phyloP scores from a whole-genome alignment of 1,140 invertebrate genomes.

The Hydropsyche tenuis region DNA sequence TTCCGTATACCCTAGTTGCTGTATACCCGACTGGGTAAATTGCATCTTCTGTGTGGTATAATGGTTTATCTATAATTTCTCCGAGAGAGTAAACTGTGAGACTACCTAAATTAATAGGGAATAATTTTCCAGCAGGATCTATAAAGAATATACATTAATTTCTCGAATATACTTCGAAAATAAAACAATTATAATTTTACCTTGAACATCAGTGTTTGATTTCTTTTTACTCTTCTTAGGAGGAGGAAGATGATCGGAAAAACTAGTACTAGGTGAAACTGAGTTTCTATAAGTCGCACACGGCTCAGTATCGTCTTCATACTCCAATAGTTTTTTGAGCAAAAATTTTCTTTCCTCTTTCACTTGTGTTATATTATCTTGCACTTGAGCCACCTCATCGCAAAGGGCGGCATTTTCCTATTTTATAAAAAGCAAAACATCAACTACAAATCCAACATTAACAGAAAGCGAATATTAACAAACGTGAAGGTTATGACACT shows the following conservation, averaged over 20 bases:
- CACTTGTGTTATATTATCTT: slow-evolving; percentile 73
- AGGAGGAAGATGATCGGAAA: slow-evolving; percentile 48
- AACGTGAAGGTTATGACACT: slow-evolving; percentile 51
- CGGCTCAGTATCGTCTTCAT: slow-evolving; percentile 58
- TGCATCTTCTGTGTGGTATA: slow-evolving; percentile 75
- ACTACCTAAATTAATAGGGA: slow-evolving; percentile 76
- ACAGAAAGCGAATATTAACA: no score
- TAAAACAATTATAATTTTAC: slow-evolving; percentile 12
- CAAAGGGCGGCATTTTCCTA: slow-evolving; percentile 82
- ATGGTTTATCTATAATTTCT: slow-evolving; percentile 74
- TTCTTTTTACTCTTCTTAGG: slow-evolving; percentile 48
- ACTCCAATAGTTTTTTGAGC: slow-evolving; percentile 69
- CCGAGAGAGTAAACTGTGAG: slow-evolving; percentile 80
- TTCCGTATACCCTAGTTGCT: slow-evolving; percentile 79
- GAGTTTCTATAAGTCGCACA: slow-evolving; percentile 44
- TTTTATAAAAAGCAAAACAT: slow-evolving; percentile 47
- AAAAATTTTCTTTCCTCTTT: slow-evolving; percentile 77
- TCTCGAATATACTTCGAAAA: not conserved
- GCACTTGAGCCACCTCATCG: slow-evolving; percentile 77
- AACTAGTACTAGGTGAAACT: slow-evolving; percentile 47
- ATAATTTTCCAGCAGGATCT: slow-evolving; percentile 73
- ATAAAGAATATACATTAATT: slow-evolving; percentile 52
- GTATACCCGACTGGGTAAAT: slow-evolving; percentile 85
- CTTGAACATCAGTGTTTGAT: slow-evolving; percentile 48
- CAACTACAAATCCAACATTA: no score